Base-by-base conservation (phyloP, 2,888 invertebrate species). In the Eremobia ochroleuca region DNA sequence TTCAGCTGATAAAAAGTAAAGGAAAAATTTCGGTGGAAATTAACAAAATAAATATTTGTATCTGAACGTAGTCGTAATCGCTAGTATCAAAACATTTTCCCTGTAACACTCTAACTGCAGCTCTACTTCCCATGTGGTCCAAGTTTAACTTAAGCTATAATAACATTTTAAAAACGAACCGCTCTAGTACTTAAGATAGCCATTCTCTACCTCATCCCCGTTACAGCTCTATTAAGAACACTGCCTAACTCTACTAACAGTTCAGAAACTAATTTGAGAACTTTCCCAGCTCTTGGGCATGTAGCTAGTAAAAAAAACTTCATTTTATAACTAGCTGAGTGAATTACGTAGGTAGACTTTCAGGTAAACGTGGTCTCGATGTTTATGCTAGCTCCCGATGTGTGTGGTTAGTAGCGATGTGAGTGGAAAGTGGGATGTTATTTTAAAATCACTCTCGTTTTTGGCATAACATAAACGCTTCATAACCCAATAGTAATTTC, bases 211-310 rank as follows among this genome's bases (percentile, higher is more conserved):
- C 49, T 73, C 43, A 62, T 65, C 55, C 83, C 73, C 31, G 81
- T 81, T 81, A 81, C 65, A 88, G 67, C 34, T 77, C 88, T 79
- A 85, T 86, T 87, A 86, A 85, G 68, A 86, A 87, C 66, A 46
- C 72, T 79, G 69, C 84, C 79, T 86, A 83, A 81, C 81, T 84
- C 76, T 25, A 77, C 73, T 76, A 70, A 84, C 70, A 81, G 86
- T 87, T 87, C 43, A 76, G 62, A 84, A 87, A 87, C 86, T 84
- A 81, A 88, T 88, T 88, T 81, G 70, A 76, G 61, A 78, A 88
- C 70, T 86, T 79, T 62, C 43, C 13, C 28, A 37, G 71, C 58
- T 61, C 68, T 46, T 40, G 49, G 40, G 70, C 59, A 55, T 81
- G 69, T 21, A 77, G 31, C 37, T 49, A 37, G 52, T 46, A 77